Conservation (phyloP, 2,888 invertebrate species). For the Theristus sp. region DNA sequence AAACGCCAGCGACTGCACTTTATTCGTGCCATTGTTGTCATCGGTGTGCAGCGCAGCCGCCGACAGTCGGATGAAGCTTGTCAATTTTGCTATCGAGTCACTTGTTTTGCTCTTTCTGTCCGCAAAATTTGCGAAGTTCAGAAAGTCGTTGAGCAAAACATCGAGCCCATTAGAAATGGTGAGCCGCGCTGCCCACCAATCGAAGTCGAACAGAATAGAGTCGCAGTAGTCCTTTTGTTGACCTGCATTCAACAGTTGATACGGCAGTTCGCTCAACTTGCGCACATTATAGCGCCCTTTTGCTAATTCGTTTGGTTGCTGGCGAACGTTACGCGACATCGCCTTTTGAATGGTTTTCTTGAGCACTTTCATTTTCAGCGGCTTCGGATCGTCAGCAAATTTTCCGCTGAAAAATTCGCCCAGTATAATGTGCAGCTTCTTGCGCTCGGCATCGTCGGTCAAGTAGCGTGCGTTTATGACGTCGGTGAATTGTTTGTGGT, state of each 20-base stretch:
- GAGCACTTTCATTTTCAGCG: background rate
- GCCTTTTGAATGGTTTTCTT: background rate
- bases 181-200: too few species aligned
- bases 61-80: too few species aligned
- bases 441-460: background rate
- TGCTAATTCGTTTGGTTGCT: background rate
- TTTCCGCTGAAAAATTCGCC: background rate
- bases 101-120: too few species aligned
- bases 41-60: too few species aligned
- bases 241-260: background rate
- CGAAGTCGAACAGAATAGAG: too few species aligned
- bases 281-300: background rate
- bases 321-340: background rate
- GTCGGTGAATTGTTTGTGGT: slow-evolving; percentile 5
- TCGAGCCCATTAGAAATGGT: too few species aligned
- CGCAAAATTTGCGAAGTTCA: too few species aligned
- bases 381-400: background rate
- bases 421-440: background rate
- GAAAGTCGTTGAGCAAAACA: too few species aligned
- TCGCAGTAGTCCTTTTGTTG: background rate
- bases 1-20: too few species aligned
- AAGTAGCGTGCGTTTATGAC: background rate
- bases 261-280: background rate
- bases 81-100: too few species aligned
- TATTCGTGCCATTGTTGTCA: too few species aligned